phyloP scores from a whole-genome alignment of 2,888 invertebrate genomes.

The Drosophila incognita region DNA sequence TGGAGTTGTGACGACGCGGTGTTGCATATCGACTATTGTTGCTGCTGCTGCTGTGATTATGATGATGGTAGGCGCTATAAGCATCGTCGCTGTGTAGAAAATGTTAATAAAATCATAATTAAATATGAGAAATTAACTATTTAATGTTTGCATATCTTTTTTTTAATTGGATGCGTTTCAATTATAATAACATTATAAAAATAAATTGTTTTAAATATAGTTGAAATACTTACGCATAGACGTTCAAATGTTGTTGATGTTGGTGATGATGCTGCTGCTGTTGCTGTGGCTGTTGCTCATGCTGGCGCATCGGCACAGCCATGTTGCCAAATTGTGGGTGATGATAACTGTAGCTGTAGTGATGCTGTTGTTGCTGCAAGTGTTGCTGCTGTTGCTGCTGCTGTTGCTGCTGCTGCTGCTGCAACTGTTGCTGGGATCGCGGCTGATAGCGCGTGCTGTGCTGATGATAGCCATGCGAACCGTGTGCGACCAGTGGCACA shows the following conservation, averaged over 20 bases:
- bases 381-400: slow-evolving; percentile 56
- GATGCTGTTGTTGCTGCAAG: slow-evolving; percentile 56
- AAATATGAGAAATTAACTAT: neutral
- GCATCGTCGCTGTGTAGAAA: slow-evolving; percentile 61
- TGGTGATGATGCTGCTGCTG: slow-evolving; percentile 47
- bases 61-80: slow-evolving; percentile 67
- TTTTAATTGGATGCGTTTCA: neutral
- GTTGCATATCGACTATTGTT: slow-evolving; percentile 43
- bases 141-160: neutral
- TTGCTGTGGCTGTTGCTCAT: slow-evolving; percentile 61
- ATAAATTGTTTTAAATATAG: neutral
- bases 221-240: slow-evolving; percentile 64
- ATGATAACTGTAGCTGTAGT: slow-evolving; percentile 81
- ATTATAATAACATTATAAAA: neutral
- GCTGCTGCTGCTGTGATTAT: slow-evolving; percentile 51
- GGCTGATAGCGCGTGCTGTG: slow-evolving; percentile 59
- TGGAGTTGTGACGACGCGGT: slow-evolving; percentile 64
- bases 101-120: slow-evolving; percentile 1
- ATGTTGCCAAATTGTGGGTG: slow-evolving; percentile 84
- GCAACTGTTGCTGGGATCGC: slow-evolving; percentile 51
- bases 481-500: slow-evolving; percentile 66
- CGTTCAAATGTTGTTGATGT: slow-evolving; percentile 60
- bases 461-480: slow-evolving; percentile 63
- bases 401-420: slow-evolving; percentile 60
- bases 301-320: slow-evolving; percentile 82